Evolutionary conservation across 2,113 vertebrate species (phyloP).

Genomic region (Scalopus aquaticus): DNA sequence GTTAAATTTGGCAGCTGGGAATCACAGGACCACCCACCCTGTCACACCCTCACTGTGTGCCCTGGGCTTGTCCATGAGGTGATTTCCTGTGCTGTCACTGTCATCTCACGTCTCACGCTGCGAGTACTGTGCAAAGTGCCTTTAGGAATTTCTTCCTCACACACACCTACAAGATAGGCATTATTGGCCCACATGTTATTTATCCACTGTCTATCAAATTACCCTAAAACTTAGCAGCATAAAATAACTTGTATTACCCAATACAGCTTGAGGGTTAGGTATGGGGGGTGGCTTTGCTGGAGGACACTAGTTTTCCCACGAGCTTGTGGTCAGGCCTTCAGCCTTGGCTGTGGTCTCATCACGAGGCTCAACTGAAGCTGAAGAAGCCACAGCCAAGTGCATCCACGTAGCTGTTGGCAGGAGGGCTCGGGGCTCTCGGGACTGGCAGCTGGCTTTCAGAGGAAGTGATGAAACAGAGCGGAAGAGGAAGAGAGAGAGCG

Average conservation of each 20-base stretch:
- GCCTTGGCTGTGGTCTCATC: background rate
- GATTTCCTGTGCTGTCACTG: accelerated
- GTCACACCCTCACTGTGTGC: accelerated
- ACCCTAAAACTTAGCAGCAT: background rate
- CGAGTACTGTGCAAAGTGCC: background rate
- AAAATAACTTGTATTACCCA: background rate
- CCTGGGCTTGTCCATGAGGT: accelerated
- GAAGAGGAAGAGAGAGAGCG: background rate
- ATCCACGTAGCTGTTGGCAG: accelerated
- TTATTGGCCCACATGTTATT: too few relatives aligned
- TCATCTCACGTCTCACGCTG: background rate
- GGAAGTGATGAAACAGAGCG: background rate
- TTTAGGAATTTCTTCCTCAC: background rate
- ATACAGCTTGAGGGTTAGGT: background rate
- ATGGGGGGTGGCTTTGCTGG: background rate
- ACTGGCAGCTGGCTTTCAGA: background rate
- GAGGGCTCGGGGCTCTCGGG: background rate
- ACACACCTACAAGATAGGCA: background rate
- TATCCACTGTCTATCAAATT: background rate
- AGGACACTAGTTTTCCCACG: background rate
- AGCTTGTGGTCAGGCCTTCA: background rate
- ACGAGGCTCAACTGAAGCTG: accelerated
- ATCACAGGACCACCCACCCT: background rate
- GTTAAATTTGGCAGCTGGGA: background rate
- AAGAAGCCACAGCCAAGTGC: too few relatives aligned